Percentiles rank a stretch among this genome's conserved stretches.
These are phyloP conservation scores for Conops quadrifasciatus DNA, from an alignment of 2,888 invertebrate species.

Conservation along the genomic window DNA sequence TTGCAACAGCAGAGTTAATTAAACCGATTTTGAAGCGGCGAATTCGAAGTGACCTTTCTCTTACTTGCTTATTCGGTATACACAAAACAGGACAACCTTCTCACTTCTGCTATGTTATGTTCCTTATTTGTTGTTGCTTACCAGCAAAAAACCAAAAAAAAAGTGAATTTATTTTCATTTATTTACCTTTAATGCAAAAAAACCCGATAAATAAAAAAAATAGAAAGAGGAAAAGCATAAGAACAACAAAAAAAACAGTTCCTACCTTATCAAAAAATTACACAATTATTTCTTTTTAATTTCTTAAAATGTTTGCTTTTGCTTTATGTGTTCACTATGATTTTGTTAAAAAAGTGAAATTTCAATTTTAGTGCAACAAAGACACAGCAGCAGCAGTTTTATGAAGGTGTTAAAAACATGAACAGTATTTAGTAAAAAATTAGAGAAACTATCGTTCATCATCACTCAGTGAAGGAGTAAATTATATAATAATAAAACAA, in stretches of 20 bases:
- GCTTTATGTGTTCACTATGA: not conserved
- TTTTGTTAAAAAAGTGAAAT: too few species aligned
- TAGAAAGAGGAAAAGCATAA: too few species aligned
- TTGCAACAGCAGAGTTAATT: not conserved
- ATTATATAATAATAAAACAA: not conserved
- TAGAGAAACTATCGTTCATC: not conserved
- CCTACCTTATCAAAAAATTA: slow-evolving; percentile 29
- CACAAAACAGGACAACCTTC: too few species aligned
- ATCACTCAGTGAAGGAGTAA: not conserved
- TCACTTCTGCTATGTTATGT: too few species aligned
- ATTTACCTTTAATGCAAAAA: slow-evolving; percentile 5
- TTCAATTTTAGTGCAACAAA: too few species aligned
- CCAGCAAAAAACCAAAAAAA: not conserved
- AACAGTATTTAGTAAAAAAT: slow-evolving; percentile 11
- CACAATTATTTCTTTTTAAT: not conserved
- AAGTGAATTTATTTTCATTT: slow-evolving; percentile 33
- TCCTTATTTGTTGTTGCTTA: too few species aligned
- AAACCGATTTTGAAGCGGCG: too few species aligned
- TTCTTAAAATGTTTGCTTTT: not conserved
- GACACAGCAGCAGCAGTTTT: too few species aligned
- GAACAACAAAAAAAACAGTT: slow-evolving; percentile 27
- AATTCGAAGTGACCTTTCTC: too few species aligned
- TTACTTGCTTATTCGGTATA: too few species aligned
- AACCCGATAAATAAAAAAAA: too few species aligned
- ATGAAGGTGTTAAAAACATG: too few species aligned